Percentiles rank a stretch among this genome's conserved stretches.
These are phyloP conservation scores for Sylvia atricapilla DNA, from an alignment of 2,113 vertebrate genomes.

Conservation along the genomic window DNA sequence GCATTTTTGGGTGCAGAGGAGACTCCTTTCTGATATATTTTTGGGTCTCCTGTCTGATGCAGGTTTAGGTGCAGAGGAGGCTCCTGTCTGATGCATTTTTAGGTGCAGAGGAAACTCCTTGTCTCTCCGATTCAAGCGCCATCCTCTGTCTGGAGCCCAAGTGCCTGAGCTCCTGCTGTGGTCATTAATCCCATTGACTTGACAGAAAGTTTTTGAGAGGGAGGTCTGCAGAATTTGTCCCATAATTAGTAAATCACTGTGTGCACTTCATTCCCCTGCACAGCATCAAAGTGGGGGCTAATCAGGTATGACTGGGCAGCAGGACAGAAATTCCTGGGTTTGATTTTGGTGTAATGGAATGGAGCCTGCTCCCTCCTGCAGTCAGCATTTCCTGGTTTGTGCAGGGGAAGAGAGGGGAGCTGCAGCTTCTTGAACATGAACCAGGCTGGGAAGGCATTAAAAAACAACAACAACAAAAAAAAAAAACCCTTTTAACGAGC, in stretches of 20 bases:
- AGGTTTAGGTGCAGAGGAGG: not conserved
- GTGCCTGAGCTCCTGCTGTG: not conserved
- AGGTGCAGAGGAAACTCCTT: not conserved
- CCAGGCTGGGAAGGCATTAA: not conserved
- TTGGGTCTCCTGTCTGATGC: not conserved
- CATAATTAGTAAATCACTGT: conserved; percentile 38
- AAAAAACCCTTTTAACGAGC: not conserved
- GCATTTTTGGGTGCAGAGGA: accelerated
- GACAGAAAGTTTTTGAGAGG: conserved; percentile 3
- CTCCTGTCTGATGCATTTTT: not conserved
- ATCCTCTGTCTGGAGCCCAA: not conserved
- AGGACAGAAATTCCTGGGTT: not conserved
- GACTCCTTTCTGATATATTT: not conserved
- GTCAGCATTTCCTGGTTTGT: not conserved
- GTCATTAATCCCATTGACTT: conserved; percentile 33
- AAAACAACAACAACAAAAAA: not conserved
- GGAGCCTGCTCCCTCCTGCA: not conserved
- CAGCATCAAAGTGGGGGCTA: conserved; percentile 42
- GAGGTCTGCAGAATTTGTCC: conserved; percentile 23
- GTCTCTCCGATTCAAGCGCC: not conserved
- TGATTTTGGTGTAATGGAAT: not conserved
- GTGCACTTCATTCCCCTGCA: not conserved
- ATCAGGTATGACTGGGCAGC: conserved; percentile 48
- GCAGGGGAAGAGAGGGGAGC: not conserved
- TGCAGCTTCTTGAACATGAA: not conserved